Base-by-base conservation (phyloP, 1,140 invertebrate species). In the Riptortus pedestris region DNA sequence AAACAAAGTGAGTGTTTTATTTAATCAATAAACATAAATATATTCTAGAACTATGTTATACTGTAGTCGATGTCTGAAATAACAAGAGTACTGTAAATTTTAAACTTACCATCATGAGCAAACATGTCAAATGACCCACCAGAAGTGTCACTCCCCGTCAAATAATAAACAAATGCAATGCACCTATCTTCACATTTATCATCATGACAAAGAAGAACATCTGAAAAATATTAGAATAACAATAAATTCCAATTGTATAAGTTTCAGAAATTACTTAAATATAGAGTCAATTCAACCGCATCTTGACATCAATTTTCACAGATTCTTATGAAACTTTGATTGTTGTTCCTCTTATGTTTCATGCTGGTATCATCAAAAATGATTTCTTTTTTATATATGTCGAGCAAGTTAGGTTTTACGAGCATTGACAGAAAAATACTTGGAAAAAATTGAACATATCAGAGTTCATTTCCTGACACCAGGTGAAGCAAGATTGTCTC, bases 181-280 rank as follows among this genome's bases (percentile, higher is more conserved):
- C 61, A 65, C 12, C 70, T 58, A 59, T 71, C 68, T 24, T 69
- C 65, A 45, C 65, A 67, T 58, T 67, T 67, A 55, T 71, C 70
- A 63, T 71, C 70, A 48, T 71, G 70, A 61, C 70, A 71, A 14
- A 71, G 65, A 27, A 71, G 57, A 45, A 65, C 64, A 69, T 71
- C 70, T 71, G 66, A 47, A 47, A 64, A 27, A n/a, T 14, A 38
- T 38, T 7, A 38, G 5, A 33, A 24, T 60, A 60, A 24, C 9
- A 18, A 14, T n/a, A 60, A 33, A n/a, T 5, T 33, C 31, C 2
- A 3, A 24, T 14, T 14, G 20, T 26, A 12, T 26, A 26, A 11
- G 22, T 14, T 14, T 12, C 20, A 26, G 20, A 9, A 59, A 4
- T 26, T 22, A 11, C 26, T 14, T 12, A 14, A 9, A 26, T 26